Conservation (phyloP, 2,888 invertebrate genomes). For the Himalopsyche kuldschensis region DNA sequence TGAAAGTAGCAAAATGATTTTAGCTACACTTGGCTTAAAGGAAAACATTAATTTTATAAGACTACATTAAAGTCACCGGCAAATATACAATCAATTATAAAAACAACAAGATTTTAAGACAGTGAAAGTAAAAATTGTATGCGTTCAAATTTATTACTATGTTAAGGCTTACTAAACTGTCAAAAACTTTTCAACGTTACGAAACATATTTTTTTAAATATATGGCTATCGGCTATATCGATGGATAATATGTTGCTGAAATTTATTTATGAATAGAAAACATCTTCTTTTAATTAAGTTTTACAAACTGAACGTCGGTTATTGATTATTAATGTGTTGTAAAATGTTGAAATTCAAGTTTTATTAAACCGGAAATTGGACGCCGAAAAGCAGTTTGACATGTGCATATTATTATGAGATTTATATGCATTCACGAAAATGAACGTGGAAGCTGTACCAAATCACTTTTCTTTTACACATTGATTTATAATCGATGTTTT, state of each 20-base stretch:
- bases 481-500: too few species aligned
- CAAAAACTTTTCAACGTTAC: not conserved
- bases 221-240: not conserved
- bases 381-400: not conserved
- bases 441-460: too few species aligned
- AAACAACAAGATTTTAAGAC: not conserved
- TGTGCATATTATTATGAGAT: not conserved
- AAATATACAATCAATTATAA: not conserved
- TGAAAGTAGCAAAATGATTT: too few species aligned
- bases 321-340: not conserved
- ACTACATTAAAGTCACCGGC: too few species aligned
- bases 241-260: not conserved
- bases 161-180: not conserved
- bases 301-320: not conserved
- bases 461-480: too few species aligned
- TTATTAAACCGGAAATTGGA: not conserved
- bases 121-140: not conserved
- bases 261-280: not conserved
- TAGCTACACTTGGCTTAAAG: too few species aligned
- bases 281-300: not conserved
- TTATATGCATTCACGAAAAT: too few species aligned
- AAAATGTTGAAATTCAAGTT: not conserved
- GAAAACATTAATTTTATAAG: too few species aligned
- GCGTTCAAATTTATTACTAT: not conserved
- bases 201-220: not conserved